Evolutionary conservation across 2,113 vertebrate genomes (phyloP), one percentile per base, ranked within the genome.

Genomic region (Genyomyrus donnyi): DNA sequence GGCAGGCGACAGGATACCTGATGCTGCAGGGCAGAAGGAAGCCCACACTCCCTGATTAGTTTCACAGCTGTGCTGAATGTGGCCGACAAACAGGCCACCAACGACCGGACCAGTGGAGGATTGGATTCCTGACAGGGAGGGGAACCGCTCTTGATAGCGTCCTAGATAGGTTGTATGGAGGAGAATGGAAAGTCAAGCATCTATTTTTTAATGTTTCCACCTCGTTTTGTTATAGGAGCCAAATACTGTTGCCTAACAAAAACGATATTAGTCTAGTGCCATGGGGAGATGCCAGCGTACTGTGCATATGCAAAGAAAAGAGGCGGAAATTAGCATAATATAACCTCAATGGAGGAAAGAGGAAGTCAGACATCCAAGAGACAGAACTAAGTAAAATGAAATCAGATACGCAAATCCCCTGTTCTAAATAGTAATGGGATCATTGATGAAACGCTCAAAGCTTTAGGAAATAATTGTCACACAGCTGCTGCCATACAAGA

Each of bases 1-100:
- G 90, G 93, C 77, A 88, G 77, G 91, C 80, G 39, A 89, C 89
- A 91, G 93, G 93, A 92, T 89, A 95, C 91, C 93, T 93, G 94
- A 95, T 92, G 92, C 89, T 87, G 85, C 85, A 87, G 85, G 85
- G 85, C 85, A 35, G 48, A 35, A 52, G 85, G 85, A 87, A 87
- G 85, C 85, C 49, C 48, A 87, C 85, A 13, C 85, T 87, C 85
- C n/a, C 85, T 87, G 85, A 87, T 87, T 87, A 52, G 85, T 52
- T 87, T 87, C 85, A 87, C 85, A 87, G 85, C 85, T 87, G 85
- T 87, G 85, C 85, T 53, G 85, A 87, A 53, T 87, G 85, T 15
- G 46, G 85, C 85, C 31, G 27, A 31, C 85, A 11, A 52, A 87
- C n/a, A 87, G 85, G 85, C 85, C 85, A 87, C 85, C 83, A 46